Evolutionary conservation across 1,140 invertebrate genomes (phyloP), one percentile per base, ranked within the genome.

Genomic region (Anoplolepis gracilipes): DNA sequence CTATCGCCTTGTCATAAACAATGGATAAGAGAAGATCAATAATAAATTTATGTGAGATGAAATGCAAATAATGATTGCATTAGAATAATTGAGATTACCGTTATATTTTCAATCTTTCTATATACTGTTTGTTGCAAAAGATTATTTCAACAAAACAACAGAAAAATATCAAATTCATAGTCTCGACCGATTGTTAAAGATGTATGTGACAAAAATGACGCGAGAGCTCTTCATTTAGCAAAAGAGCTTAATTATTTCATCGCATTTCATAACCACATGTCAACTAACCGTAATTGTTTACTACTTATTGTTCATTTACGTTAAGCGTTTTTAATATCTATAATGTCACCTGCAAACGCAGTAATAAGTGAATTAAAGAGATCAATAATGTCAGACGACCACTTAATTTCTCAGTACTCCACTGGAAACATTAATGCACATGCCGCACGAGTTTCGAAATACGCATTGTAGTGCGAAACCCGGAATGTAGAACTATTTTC

Each of bases 391-490:
- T 30, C 28, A 59, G 78, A 82, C 39, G 53, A 82, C 67, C 70
- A 61, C 78, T 82, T 73, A 82, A 82, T 82, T 72, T 73, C 67
- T 59, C 78, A 22, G 78, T 59, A 82, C 42, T 42, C 53, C n/a
- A 73, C 67, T 42, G 78, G 16, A 73, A 82, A 73, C 78, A 82
- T 82, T 82, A 82, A 82, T 82, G 53, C 78, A 72, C 78, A 59
- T 73, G 78, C 78, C 67, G 78, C 78, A 42, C 78, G 78, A 82
- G 78, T 82, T 82, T 53, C 78, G 67, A 82, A 69, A 73, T 82
- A 82, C 67, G 78, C 78, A 82, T 82, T 82, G 67, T 82, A 82
- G 78, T 82, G 78, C 78, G 67, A 82, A 82, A 82, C 78, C 78
- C 67, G 78, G 78, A 82, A 82, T 82, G 67, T 69, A 82, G 55